phyloP scores from a whole-genome alignment of 2,888 invertebrate species.

The Epirrhoe alternata region DNA sequence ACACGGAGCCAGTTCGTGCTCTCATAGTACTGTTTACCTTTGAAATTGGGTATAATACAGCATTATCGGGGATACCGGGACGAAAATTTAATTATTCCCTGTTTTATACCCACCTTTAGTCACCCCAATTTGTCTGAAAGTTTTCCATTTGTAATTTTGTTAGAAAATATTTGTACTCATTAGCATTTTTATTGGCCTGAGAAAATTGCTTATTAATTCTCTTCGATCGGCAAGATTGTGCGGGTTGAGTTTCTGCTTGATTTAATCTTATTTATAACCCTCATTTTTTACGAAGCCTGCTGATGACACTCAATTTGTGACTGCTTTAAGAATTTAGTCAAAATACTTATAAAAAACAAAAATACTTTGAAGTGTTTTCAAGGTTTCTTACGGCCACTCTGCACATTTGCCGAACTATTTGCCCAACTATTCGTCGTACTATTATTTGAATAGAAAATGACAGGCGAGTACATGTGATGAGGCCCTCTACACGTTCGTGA shows the following conservation, averaged over 20 bases:
- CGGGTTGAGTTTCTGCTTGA: conserved; percentile 2
- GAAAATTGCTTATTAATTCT: conserved; percentile 26
- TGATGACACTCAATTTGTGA: not conserved
- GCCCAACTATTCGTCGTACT: too few relatives aligned
- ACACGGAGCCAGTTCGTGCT: conserved; percentile 37
- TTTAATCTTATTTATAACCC: not conserved
- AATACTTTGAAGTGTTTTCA: too few relatives aligned
- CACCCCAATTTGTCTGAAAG: conserved; percentile 41
- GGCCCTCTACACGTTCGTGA: too few relatives aligned
- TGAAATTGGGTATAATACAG: conserved; percentile 63
- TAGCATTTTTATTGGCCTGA: conserved; percentile 38
- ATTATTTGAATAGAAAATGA: too few relatives aligned
- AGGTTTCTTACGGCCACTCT: too few relatives aligned
- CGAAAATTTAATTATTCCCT: conserved; percentile 59
- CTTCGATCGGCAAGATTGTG: conserved; percentile 18
- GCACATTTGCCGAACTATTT: too few relatives aligned
- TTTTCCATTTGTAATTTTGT: conserved; percentile 38
- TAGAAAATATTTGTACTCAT: conserved; percentile 39
- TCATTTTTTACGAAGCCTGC: not conserved
- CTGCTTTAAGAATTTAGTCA: not conserved
- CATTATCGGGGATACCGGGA: conserved; percentile 53
- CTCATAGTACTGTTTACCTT: conserved; percentile 58
- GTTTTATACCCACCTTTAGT: conserved; percentile 43
- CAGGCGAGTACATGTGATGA: too few relatives aligned
- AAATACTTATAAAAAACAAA: too few relatives aligned